Percentiles rank a stretch among this genome's conserved stretches.
These are phyloP conservation scores for Sebastes matsubarae DNA, from an alignment of 2,797 vertebrate genomes.

Conservation along the genomic window DNA sequence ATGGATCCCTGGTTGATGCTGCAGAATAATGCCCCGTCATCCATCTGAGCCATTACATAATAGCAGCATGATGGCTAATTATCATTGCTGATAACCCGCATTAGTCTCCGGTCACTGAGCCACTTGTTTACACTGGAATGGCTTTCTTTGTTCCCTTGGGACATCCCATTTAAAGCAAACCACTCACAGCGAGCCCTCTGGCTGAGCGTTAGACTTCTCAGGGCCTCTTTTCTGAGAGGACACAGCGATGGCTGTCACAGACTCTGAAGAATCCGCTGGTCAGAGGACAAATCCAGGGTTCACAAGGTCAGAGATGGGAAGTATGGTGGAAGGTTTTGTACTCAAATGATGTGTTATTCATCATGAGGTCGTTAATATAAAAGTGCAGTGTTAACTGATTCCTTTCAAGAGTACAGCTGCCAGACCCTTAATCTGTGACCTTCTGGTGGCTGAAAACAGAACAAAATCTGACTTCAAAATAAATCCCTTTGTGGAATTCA, in stretches of 20 bases:
- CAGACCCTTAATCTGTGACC: not conserved
- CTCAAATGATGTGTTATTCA: not conserved
- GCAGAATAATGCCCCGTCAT: constrained; percentile 37
- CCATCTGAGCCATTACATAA: constrained; percentile 37
- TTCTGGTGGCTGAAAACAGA: constrained; percentile 10
- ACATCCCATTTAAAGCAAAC: constrained; percentile 35
- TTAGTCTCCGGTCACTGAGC: constrained; percentile 57
- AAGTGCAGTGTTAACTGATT: constrained; percentile 10
- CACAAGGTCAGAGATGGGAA: not conserved
- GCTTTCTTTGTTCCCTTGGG: constrained; percentile 29
- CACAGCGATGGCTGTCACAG: not conserved
- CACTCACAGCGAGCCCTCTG: constrained; percentile 24
- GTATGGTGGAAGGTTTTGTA: not conserved
- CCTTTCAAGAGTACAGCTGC: not conserved
- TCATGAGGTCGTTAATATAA: not conserved
- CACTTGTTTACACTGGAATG: constrained; percentile 37
- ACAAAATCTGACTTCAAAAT: constrained; percentile 16
- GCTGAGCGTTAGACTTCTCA: not conserved
- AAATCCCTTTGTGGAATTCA: not conserved
- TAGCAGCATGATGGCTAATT: constrained; percentile 50
- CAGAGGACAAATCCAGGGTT: constrained; percentile 2
- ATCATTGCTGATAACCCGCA: constrained; percentile 45
- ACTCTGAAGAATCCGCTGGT: not conserved
- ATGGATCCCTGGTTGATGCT: constrained; percentile 16
- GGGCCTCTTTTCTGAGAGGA: not conserved